These are phyloP conservation scores for Dioctria linearis DNA, from an alignment of 2,888 invertebrate genomes.

Conservation along the genomic window DNA sequence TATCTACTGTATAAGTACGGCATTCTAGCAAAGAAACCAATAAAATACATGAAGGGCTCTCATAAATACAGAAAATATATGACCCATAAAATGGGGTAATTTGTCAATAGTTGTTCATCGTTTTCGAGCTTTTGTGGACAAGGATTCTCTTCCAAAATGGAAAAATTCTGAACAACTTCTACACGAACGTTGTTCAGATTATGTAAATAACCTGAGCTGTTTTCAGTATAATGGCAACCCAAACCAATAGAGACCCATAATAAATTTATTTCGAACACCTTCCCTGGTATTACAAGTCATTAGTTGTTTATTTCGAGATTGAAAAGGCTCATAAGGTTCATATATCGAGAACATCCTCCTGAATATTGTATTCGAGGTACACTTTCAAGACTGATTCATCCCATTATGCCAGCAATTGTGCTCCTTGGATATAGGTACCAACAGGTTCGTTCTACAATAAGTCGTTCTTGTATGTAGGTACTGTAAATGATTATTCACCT, in stretches of 20 bases:
- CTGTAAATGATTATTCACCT: constrained; percentile 29
- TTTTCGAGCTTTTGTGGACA: neutral
- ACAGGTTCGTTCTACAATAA: neutral
- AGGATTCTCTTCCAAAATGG: neutral
- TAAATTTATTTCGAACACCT: constrained; percentile 41
- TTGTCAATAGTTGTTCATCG: constrained; percentile 38
- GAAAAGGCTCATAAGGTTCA: constrained; percentile 29
- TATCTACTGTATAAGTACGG: no score
- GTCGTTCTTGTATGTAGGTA: neutral
- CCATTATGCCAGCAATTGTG: constrained; percentile 28
- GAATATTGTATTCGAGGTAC: constrained; percentile 35
- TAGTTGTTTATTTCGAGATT: constrained; percentile 44
- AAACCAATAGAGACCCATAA: constrained; percentile 27
- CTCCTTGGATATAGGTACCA: neutral
- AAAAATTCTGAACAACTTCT: neutral
- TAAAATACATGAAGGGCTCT: constrained; percentile 15
- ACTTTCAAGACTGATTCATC: constrained; percentile 19
- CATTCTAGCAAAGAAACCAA: constrained; percentile 1
- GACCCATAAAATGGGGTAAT: constrained; percentile 43
- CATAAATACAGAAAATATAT: constrained; percentile 43
- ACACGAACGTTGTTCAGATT: constrained; percentile 21
- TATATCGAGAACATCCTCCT: neutral
- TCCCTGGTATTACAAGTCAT: constrained; percentile 37
- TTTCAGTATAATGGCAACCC: neutral
- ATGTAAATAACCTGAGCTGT: constrained; percentile 19